Base-by-base conservation (phyloP, 1,140 invertebrate genomes). In the Pomacea maculata region DNA sequence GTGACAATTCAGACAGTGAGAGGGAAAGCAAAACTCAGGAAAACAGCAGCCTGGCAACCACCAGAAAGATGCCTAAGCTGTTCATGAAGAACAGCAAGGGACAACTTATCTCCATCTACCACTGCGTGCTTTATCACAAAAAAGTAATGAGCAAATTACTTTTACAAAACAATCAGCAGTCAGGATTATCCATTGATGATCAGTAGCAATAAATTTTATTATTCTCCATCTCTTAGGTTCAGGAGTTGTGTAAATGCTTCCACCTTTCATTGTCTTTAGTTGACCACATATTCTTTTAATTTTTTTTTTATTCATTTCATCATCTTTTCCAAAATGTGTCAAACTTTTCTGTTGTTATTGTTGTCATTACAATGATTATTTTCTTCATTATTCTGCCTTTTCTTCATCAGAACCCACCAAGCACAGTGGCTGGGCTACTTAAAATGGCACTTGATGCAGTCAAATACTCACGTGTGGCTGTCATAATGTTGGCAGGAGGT, bases 401-500 rank as follows among this genome's bases (percentile, higher is more conserved):
- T 70, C 72, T 82, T 85, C 83, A 90, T 79, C 88, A 95, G 93
- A 92, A 92, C 81, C 88, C 91, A 82, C 91, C 92, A 57, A 88
- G 90, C 63, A 87, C 89, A 57, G 88, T 92, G 76, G 86, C 88
- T 76, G 91, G 92, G 63, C 88, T 94, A 80, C 86, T 93, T 45
- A 75, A 88, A 64, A 89, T 92, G 86, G 92, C 92, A 64, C 82
- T 90, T 34, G 81, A 88, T 78, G 88, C 91, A 76, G 91, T 87
- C 21, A 64, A 64, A 15, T 83, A 90, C 76, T 89, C 91, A 45
- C 92, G 89, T 14, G 96, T 95, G 95, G 94, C 94, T 2, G 91
- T 97, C 1, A 91, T 97, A 74, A 95, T 97, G 95, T 90, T 96
- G 19, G 95, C 95, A 10, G 96, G 96, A 61, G 96, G 96, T 6